Base-by-base conservation (phyloP, 1,140 invertebrate genomes). In the Zaprionus nigranus region DNA sequence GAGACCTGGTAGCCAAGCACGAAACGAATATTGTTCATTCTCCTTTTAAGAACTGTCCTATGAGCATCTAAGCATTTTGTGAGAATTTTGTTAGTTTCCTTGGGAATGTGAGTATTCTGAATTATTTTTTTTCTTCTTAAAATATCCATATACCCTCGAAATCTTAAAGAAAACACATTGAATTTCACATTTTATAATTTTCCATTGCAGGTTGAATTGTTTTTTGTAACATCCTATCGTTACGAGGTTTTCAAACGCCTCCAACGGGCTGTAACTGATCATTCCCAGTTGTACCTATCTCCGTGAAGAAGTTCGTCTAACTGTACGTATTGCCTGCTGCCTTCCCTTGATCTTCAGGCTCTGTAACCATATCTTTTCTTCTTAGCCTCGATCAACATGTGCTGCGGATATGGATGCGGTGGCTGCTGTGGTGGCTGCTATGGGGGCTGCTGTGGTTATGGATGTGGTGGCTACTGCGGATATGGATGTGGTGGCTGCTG, bases 201-300 rank as follows among this genome's bases (percentile, higher is more conserved):
- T 56, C 2, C 12, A 24, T 13, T 17, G 11, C 40, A 67, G 64
- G 54, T 67, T n/a, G 17, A 24, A 26, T 22, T 65, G 22, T 28
- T 56, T 56, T 24, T 24, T 65, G 34, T 65, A 65, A 54, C 3
- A 26, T 20, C 24, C 28, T 24, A 51, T 46, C 40, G 6, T 46
- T 17, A 17, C 40, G 15, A 40, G n/a, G 17, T 11, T 24, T 12
- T 5, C 7, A 22, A 7, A 2, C 30, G 3, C 9, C 9, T 3
- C 3, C 30, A 11, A 3, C 30, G 30, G 30, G 11, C 9, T 34
- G 30, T 34, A 34, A 34, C 30, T 34, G 30, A 34, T 34, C 34
- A 38, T 59, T 17, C 24, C 53, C n/a, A 43, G 17, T 51, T 4
- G 40, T 67, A 5, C 56, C 65, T 59, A 67, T 59, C 38, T 59